Evolutionary conservation across 2,113 vertebrate species (phyloP), one percentile per base, ranked within the genome.

Genomic region (Micromys minutus): DNA sequence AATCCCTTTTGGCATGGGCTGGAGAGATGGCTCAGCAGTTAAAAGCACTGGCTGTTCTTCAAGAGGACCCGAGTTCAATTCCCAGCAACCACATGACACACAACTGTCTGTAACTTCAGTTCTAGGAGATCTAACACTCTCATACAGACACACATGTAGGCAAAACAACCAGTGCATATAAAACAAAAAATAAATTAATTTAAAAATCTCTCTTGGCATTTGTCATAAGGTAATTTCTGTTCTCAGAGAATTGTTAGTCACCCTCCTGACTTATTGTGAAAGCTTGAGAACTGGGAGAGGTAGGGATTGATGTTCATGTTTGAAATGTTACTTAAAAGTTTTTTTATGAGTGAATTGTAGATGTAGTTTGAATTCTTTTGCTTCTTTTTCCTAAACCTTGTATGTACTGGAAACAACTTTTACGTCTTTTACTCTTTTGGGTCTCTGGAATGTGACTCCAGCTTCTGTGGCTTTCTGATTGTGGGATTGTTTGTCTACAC

Each of bases 281-380:
- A 74, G 36, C 59, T 59, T 52, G 45, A 81, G 77, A 80, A 50
- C 34, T 79, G 50, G 47, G n/a, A 34, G 8, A 79, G 81, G 42
- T 21, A 47, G 67, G 39, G 22, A 16, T 80, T 94, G 42, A 80
- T 57, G 52, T n/a, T 26, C 13, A 61, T 83, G 50, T 55, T 80
- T 65, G 63, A 92, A 57, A 86, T n/a, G 7, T 57, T 63, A 11
- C 19, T 36, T 36, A 71, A 85, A 65, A 75, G 90, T 95, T 92
- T 95, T 95, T 45, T 90, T 34, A 90, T 84, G 59, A 84, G 9
- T 92, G 59, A 74, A 67, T 36, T 89, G n/a, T 36, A 91, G 24
- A 13, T 89, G 59, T 31, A 24, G 29, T 39, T 89, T 89, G 89
- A 65, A 76, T 36, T 36, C 57, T 65, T 42, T 39, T 83, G 16